phyloP scores from a whole-genome alignment of 2,797 vertebrate genomes.

The Hippocampus kuda region DNA sequence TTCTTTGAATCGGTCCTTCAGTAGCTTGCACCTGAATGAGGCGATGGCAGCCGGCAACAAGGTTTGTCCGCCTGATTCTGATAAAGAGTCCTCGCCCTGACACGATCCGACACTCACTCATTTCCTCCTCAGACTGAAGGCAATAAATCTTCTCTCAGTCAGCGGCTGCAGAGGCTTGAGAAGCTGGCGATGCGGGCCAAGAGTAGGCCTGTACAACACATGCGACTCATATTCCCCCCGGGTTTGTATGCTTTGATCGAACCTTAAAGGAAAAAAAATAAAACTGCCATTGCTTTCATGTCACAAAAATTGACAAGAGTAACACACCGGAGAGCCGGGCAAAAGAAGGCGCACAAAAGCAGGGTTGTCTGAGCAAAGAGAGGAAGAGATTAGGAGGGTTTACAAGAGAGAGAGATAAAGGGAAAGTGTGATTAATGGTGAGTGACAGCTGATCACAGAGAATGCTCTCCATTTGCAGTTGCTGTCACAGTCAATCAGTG shows the following conservation, averaged over 20 bases:
- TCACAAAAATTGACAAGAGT: constrained; percentile 27
- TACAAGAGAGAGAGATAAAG: constrained; percentile 54
- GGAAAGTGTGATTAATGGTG: constrained; percentile 59
- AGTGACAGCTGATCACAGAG: constrained; percentile 73
- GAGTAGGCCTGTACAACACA: constrained; percentile 53
- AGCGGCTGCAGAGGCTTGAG: constrained; percentile 38
- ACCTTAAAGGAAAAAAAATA: constrained; percentile 24
- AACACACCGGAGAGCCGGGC: constrained; percentile 16
- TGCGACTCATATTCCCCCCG: constrained; percentile 36
- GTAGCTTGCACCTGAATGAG: not conserved
- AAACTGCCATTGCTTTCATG: constrained; percentile 24
- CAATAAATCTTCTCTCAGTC: constrained; percentile 54
- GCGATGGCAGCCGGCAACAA: not conserved
- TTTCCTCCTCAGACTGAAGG: constrained; percentile 52
- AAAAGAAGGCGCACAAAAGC: constrained; percentile 29
- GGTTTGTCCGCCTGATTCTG: constrained; percentile 16
- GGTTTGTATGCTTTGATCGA: constrained; percentile 44
- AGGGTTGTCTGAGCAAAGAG: constrained; percentile 36
- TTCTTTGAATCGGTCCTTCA: not conserved
- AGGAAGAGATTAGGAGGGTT: constrained; percentile 40
- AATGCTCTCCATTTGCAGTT: constrained; percentile 68
- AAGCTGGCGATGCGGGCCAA: constrained; percentile 43
- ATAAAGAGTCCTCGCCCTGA: constrained; percentile 32
- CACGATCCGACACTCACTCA: constrained; percentile 55
- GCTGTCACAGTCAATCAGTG: constrained; percentile 71